Evolutionary conservation across 2,113 vertebrate genomes (phyloP).

Genomic region (Cyprinodon tularosa): DNA sequence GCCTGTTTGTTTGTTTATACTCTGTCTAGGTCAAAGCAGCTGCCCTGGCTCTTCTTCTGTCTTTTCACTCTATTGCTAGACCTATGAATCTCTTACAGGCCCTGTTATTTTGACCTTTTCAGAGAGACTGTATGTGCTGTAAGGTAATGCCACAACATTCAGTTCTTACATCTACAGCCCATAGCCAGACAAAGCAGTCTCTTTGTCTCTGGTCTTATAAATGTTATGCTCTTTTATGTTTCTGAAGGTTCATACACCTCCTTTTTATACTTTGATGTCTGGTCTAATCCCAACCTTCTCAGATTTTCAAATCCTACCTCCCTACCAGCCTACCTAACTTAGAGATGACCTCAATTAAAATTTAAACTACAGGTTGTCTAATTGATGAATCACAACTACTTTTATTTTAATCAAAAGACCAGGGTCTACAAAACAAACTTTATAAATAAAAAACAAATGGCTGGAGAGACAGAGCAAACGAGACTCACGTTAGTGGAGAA

Average conservation of each 20-base stretch:
- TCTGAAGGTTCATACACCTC: not conserved
- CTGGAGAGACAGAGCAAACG: too few relatives aligned
- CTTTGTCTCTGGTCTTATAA: slow-evolving; percentile 1
- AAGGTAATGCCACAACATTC: slow-evolving; percentile 45
- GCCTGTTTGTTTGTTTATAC: slow-evolving; percentile 72
- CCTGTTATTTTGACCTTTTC: slow-evolving; percentile 54
- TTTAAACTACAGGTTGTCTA: too few relatives aligned
- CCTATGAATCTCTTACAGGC: slow-evolving; percentile 19
- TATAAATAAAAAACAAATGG: too few relatives aligned
- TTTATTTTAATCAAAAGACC: too few relatives aligned
- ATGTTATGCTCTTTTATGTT: not conserved
- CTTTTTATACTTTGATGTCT: too few relatives aligned
- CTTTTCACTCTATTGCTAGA: slow-evolving; percentile 29
- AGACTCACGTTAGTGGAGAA: too few relatives aligned
- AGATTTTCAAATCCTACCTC: too few relatives aligned
- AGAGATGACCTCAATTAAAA: too few relatives aligned
- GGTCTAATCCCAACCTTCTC: too few relatives aligned
- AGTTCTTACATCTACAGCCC: slow-evolving; percentile 11
- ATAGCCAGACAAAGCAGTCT: not conserved
- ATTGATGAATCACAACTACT: too few relatives aligned
- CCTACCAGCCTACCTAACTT: too few relatives aligned
- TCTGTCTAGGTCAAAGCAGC: slow-evolving; percentile 70
- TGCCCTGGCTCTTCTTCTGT: slow-evolving; percentile 52
- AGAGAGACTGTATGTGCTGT: slow-evolving; percentile 33
- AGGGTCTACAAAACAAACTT: too few relatives aligned